phyloP scores from a whole-genome alignment of 2,888 invertebrate genomes.

The Prionchulus punctatus region DNA sequence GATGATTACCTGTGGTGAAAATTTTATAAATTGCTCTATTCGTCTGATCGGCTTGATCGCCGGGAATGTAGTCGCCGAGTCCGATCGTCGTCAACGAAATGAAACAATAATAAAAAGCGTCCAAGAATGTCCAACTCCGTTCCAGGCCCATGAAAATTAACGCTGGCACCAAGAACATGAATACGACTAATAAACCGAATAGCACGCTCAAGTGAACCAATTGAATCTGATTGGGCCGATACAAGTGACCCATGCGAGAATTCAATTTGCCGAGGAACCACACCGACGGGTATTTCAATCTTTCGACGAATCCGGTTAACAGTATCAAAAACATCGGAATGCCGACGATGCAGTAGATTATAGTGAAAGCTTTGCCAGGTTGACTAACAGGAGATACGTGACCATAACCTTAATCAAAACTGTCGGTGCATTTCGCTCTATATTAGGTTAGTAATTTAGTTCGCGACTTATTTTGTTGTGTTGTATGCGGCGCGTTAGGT shows the following conservation, averaged over 20 bases:
- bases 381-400: conserved; percentile 69
- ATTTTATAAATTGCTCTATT: conserved; percentile 66
- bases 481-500: no score
- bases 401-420: conserved; percentile 65
- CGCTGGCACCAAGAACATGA: conserved; percentile 60
- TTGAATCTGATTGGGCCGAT: conserved; percentile 33
- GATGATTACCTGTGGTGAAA: conserved; percentile 49
- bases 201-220: conserved; percentile 41
- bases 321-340: conserved; percentile 71
- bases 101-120: conserved; percentile 77
- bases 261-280: conserved; percentile 53
- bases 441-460: no score
- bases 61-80: conserved; percentile 73
- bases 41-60: conserved; percentile 57
- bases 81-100: conserved; percentile 75
- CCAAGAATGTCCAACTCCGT: conserved; percentile 54
- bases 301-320: conserved; percentile 61
- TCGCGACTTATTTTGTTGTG: no score
- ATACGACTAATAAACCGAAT: conserved; percentile 37
- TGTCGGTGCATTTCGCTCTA: no score
- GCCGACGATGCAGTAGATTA: conserved; percentile 61
- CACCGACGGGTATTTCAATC: conserved; percentile 56
- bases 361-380: conserved; percentile 71
- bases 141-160: conserved; percentile 56
- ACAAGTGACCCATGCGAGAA: conserved; percentile 52